Base-by-base conservation (phyloP, 2,797 vertebrate species). In the Orientallactaga sibirica region DNA sequence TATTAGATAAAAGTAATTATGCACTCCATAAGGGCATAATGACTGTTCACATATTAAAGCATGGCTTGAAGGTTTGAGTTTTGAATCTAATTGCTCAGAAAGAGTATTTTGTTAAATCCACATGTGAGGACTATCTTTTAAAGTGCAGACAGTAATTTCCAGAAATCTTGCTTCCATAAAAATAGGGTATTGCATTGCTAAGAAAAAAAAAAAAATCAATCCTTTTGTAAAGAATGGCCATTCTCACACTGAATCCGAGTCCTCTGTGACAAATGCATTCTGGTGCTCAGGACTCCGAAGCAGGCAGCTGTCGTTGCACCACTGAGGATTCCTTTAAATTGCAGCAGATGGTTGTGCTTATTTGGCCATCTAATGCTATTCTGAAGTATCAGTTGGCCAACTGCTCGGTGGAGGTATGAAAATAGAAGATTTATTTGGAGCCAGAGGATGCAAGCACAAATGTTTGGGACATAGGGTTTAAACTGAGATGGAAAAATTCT, bases 311-410 rank as follows among this genome's bases (percentile, higher is more conserved):
- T 95, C 95, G 87, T 55, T 64, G 93, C 71, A 58, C 94, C 90
- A 33, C 92, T 71, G 92, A 95, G 95, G 92, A 93, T 90, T 93
- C 81, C 94, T 95, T 94, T 96, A 96, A 97, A 96, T 89, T 95
- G 94, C 33, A 94, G 82, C 96, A 97, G 96, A 97, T 97, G 96
- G 96, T 93, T 89, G 73, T 95, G 92, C 93, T 96, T 96, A 97
- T 95, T 95, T 94, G 95, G 80, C 79, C 90, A 87, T 94, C 95
- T 80, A 88, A 90, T 92, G 87, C 92, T 96, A 93, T 97, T 97
- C 95, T 92, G 66, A 96, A 95, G 66, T 90, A 96, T 92, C 92
- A 93, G 92, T 96, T 96, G 95, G 95, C 96, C 94, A 96, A 97
- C 94, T 97, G 94, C 80, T 95, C 62, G 41, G 67, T 87, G 33